Evolutionary conservation across 2,888 invertebrate genomes (phyloP).

Genomic region (Dolichopus griseipennis): DNA sequence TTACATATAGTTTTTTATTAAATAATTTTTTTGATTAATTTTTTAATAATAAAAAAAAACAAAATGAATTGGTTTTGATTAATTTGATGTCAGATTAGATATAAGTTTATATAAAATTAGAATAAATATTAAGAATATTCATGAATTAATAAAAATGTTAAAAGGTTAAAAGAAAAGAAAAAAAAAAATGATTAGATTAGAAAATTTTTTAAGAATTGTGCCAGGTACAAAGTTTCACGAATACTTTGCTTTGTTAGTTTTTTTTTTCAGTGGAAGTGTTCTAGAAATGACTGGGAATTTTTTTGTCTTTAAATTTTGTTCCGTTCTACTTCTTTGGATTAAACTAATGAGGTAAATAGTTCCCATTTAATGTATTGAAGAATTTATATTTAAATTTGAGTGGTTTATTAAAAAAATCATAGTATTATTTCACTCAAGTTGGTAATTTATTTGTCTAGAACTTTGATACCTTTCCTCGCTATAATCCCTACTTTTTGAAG

Average conservation of each 20-base stretch:
- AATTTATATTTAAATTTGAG: background rate
- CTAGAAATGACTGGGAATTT: background rate
- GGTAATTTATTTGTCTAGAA: too few relatives aligned
- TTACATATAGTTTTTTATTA: background rate
- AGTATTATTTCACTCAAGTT: too few relatives aligned
- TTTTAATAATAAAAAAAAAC: too few relatives aligned
- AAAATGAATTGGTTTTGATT: background rate
- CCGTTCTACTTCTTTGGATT: background rate
- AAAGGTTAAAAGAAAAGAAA: background rate
- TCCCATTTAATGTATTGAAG: too few relatives aligned
- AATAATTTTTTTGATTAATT: conserved; percentile 6
- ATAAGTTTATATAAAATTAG: background rate
- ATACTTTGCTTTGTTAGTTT: background rate
- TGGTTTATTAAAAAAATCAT: too few relatives aligned
- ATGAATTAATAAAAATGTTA: too few relatives aligned
- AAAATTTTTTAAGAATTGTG: background rate
- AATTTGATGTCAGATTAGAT: background rate
- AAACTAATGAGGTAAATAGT: too few relatives aligned
- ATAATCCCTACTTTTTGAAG: too few relatives aligned
- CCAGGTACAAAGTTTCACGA: background rate
- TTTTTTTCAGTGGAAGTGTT: background rate
- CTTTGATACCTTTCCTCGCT: too few relatives aligned
- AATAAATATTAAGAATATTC: too few relatives aligned
- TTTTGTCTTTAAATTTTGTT: background rate
- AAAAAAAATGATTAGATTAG: background rate